Conservation (phyloP, 2,113 vertebrate genomes). For the Conger conger region DNA sequence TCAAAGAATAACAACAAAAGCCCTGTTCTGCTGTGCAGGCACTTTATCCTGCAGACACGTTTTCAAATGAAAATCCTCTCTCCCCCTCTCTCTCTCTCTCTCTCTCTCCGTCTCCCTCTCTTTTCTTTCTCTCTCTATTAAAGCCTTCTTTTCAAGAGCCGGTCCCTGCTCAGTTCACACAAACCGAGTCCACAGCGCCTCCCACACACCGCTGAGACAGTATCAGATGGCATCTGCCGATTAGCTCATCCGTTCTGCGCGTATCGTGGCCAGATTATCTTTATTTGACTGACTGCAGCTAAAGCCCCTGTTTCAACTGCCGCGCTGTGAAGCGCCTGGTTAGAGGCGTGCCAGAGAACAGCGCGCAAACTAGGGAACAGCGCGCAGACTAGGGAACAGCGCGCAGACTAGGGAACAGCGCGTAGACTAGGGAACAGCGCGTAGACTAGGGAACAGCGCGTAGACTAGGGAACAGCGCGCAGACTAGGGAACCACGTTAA, state of each 20-base stretch:
- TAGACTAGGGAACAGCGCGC: background rate
- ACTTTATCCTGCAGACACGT: slow-evolving; percentile 8
- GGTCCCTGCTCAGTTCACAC: background rate
- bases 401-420: background rate
- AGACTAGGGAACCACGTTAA: background rate
- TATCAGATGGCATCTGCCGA: background rate
- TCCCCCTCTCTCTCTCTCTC: background rate
- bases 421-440: background rate
- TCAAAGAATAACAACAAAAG: background rate
- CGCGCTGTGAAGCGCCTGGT: background rate
- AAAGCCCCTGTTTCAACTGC: background rate
- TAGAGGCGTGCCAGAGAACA: background rate
- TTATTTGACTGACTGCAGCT: background rate
- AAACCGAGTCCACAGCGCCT: background rate
- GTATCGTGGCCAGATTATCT: background rate
- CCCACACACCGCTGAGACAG: slow-evolving; percentile 12
- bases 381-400: background rate
- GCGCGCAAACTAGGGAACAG: background rate
- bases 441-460: background rate
- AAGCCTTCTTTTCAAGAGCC: background rate
- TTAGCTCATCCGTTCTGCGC: background rate
- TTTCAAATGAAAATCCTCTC: background rate
- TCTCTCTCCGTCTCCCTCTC: background rate
- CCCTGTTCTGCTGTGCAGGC: background rate
- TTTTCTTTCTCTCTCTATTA: slow-evolving; percentile 6